Base-by-base conservation (phyloP, 2,113 vertebrate species). In the Thomomys bottae region DNA sequence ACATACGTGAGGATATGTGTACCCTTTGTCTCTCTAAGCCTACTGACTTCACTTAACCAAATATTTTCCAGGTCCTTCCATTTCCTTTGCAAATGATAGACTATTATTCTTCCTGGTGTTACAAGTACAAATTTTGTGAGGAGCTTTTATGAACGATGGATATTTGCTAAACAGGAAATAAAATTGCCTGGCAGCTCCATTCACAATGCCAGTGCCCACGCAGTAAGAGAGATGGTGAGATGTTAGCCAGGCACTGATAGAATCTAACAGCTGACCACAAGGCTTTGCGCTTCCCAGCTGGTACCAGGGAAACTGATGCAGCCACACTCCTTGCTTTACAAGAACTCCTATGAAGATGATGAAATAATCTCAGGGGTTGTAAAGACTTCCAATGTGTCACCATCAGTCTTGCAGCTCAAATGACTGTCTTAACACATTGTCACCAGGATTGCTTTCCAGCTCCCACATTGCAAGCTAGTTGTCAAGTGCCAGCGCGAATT, bases 381-480 rank as follows among this genome's bases (percentile, higher is more conserved):
- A 18, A 38, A 34, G 64, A n/a, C 38, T 66, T 59, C 59, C 61
- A 66, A 36, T 28, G 26, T 21, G 32, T 34, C n/a, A 81, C 63
- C 63, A 3, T 73, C 88, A 20, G 32, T 67, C 83, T 84, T 88
- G 63, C 84, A 30, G 40, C 73, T 87, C 34, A 15, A n/a, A 77
- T 76, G 72, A 85, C 49, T 59, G 26, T 81, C 59, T 75, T 79
- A 64, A 59, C 17, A 6, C 0, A 6, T 8, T 18, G 70, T 81
- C 57, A 40, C 87, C 75, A 85, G 71, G 68, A 89, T 32, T 72
- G 64, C 72, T 93, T 87, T 76, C 88, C 67, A 66, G 40, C 38
- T 90, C 59, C 81, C 40, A 77, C 80, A 28, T 0, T 20, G 34
- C 80, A 38, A 85, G 84, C 14, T 26, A 24, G 36, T 45, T 64